Base-by-base conservation (phyloP, 2,797 vertebrate species). In the Eupleurogrammus muticus region DNA sequence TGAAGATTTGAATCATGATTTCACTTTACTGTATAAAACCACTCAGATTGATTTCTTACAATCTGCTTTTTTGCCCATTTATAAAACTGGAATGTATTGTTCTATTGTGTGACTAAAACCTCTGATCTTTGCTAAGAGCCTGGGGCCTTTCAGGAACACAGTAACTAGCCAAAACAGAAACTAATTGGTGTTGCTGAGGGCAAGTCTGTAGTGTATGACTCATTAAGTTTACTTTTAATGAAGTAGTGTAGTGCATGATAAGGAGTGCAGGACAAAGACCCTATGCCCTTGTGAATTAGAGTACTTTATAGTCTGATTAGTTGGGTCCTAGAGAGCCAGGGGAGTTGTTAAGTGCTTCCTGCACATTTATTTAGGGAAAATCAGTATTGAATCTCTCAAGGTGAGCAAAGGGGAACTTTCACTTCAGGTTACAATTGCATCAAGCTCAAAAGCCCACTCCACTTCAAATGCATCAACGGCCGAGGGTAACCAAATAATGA, bases 221-320 rank as follows among this genome's bases (percentile, higher is more conserved):
- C 88, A 89, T 90, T 90, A 89, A 81, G 73, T 76, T 75, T 58
- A 69, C 70, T 75, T 82, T 86, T 89, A 90, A 90, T 81, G 77
- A 88, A 89, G 73, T 70, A 60, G 77, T 82, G 73, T 77, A 74
- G 60, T 71, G 73, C 67, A 60, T 82, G 83, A 89, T 89, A 80
- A 88, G 60, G 68, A 80, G 72, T 50, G 70, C 78, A 69, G 82
- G 84, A 84, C 77, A 79, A 54, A 73, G 73, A 89, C 77, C 77
- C 47, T 5, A 11, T 77, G 76, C 73, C 75, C 79, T 34, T 34
- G 16, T 40, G 64, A 79, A 85, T 78, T 82, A 87, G 60, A 60
- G 56, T 65, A 59, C 75, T 83, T 83, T 86, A 84, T 68, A 73
- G 69, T 78, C 81, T 79, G 81, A 73, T 55, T 75, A 66, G 57